Conservation (phyloP, 1,140 invertebrate genomes). For the Camponotus floridanus region DNA sequence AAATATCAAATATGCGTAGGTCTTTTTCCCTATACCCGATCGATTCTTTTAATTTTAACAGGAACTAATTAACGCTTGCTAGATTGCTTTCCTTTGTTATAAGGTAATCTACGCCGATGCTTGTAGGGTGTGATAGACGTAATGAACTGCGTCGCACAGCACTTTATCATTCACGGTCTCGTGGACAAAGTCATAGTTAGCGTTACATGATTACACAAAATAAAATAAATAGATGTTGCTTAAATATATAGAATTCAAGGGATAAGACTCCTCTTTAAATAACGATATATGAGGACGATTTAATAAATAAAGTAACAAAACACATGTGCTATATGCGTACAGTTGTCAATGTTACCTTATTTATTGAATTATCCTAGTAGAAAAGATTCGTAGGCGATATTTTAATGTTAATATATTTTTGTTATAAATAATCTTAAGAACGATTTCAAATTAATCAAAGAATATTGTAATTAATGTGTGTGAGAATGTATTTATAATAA, state of each 20-base stretch:
- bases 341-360: too few relatives aligned
- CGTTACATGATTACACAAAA: not conserved
- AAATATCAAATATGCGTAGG: not conserved
- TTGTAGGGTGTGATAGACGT: constrained; percentile 49
- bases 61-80: constrained; percentile 52
- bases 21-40: constrained; percentile 28
- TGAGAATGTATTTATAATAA: not conserved
- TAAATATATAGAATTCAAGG: constrained; percentile 9
- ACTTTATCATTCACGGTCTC: constrained; percentile 53
- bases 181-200: constrained; percentile 33
- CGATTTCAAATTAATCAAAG: not conserved
- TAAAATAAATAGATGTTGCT: constrained; percentile 14
- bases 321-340: too few relatives aligned
- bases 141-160: constrained; percentile 45
- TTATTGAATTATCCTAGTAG: too few relatives aligned
- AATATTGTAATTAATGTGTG: not conserved
- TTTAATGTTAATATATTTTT: not conserved
- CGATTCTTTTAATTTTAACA: constrained; percentile 54
- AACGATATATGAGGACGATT: not conserved
- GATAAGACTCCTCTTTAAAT: not conserved
- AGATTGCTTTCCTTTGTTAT: constrained; percentile 50
- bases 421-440: not conserved
- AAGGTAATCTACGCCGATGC: constrained; percentile 27
- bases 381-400: not conserved
- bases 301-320: too few relatives aligned